These are phyloP conservation scores for Mythimna lalbum DNA, from an alignment of 2,888 invertebrate species.

Conservation along the genomic window DNA sequence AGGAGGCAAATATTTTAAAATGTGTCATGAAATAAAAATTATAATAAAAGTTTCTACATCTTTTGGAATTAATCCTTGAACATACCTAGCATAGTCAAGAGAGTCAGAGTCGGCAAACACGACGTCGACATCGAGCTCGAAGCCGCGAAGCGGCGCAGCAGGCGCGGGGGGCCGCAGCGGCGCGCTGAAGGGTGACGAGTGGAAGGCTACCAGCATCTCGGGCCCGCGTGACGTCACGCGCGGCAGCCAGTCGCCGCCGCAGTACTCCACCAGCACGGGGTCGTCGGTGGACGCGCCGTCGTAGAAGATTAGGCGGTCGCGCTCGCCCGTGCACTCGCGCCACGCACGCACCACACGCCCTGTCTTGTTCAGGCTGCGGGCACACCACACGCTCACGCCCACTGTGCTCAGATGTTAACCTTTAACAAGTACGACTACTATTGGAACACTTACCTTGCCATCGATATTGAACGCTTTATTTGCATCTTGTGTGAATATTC, in stretches of 20 bases:
- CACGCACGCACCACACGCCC: slow-evolving; percentile 94
- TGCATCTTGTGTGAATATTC: slow-evolving; percentile 94
- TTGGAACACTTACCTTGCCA: slow-evolving; percentile 88
- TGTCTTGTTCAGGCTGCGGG: slow-evolving; percentile 92
- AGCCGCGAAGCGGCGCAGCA: slow-evolving; percentile 93
- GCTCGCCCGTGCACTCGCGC: slow-evolving; percentile 95
- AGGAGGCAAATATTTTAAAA: neutral
- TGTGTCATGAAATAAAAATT: too few relatives aligned
- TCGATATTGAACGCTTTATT: slow-evolving; percentile 92
- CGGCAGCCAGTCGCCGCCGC: slow-evolving; percentile 96
- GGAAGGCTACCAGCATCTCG: slow-evolving; percentile 96
- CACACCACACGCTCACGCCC: neutral
- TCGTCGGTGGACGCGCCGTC: slow-evolving; percentile 96
- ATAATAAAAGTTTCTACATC: neutral
- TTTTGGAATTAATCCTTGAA: neutral
- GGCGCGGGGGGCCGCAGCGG: slow-evolving; percentile 92
- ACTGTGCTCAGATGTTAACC: neutral
- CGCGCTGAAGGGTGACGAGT: slow-evolving; percentile 95
- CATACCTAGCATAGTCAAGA: slow-evolving; percentile 93
- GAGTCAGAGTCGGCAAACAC: slow-evolving; percentile 97
- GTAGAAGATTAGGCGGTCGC: slow-evolving; percentile 96
- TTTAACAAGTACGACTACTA: too few relatives aligned
- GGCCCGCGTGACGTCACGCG: slow-evolving; percentile 93
- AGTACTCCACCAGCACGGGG: slow-evolving; percentile 96
- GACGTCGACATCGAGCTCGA: slow-evolving; percentile 96